These are phyloP conservation scores for Drosophila borealis DNA, from an alignment of 2,888 invertebrate genomes.

Conservation along the genomic window DNA sequence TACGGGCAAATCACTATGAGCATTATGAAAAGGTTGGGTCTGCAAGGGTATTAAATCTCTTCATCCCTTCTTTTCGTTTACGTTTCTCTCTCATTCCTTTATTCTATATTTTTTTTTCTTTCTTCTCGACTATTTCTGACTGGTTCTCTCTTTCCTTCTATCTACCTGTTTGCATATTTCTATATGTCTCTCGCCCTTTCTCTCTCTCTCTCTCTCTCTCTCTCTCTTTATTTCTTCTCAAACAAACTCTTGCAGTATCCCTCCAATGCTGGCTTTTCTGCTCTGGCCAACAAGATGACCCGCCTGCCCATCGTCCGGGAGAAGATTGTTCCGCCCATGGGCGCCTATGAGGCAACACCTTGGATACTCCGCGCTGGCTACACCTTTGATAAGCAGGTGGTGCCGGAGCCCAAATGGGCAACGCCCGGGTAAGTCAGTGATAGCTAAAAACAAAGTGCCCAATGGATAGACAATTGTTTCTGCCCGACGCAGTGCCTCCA, in stretches of 20 bases:
- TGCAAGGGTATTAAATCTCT: too few relatives aligned
- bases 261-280: slow-evolving; percentile 78
- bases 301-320: slow-evolving; percentile 57
- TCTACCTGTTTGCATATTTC: too few relatives aligned
- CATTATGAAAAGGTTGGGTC: too few relatives aligned
- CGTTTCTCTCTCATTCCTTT: too few relatives aligned
- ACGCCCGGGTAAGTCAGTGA: slow-evolving; percentile 59
- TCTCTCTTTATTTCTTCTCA: not conserved
- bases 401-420: slow-evolving; percentile 47
- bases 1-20: too few relatives aligned
- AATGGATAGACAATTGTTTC: not conserved
- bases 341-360: slow-evolving; percentile 68
- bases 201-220: not conserved
- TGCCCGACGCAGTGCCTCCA: slow-evolving; percentile 60
- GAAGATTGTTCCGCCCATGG: slow-evolving; percentile 70
- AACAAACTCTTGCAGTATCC: slow-evolving; percentile 65
- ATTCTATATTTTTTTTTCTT: too few relatives aligned
- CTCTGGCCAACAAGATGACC: slow-evolving; percentile 74
- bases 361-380: slow-evolving; percentile 42
- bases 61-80: too few relatives aligned
- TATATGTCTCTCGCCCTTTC: not conserved
- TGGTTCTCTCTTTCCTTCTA: too few relatives aligned
- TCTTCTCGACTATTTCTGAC: too few relatives aligned
- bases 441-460: too few relatives aligned
- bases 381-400: slow-evolving; percentile 73